A percentile compares a stretch with the other conserved stretches of the same genome.
phyloP scores from a whole-genome alignment of 1,140 invertebrate species.

The Chrysoperla carnea region DNA sequence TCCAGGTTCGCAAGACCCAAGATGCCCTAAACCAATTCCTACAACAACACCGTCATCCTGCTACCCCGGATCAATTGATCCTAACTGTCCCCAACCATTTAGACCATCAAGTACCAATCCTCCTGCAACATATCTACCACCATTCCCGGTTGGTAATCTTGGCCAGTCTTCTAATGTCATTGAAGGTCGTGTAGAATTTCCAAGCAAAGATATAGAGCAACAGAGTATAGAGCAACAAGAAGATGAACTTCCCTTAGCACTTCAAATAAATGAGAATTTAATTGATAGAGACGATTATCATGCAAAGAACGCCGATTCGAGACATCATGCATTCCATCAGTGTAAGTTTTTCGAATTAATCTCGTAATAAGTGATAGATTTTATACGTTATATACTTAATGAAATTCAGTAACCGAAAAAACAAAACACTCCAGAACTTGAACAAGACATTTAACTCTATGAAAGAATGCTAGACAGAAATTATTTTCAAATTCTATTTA shows the following conservation, averaged over 20 bases:
- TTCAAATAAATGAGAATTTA: neutral
- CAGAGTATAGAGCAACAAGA: no score
- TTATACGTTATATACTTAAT: no score
- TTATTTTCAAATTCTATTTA: no score
- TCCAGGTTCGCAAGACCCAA: conserved; percentile 8
- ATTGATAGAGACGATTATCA: conserved; percentile 10
- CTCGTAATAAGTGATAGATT: no score
- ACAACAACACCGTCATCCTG: conserved; percentile 19
- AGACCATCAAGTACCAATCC: conserved; percentile 27
- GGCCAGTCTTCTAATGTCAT: neutral
- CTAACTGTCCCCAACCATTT: conserved; percentile 33
- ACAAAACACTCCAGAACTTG: no score
- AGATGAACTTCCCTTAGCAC: neutral
- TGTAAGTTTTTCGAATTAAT: conserved; percentile 20
- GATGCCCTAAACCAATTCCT: conserved; percentile 12
- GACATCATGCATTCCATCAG: conserved; percentile 19
- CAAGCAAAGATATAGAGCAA: neutral
- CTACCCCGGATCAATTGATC: conserved; percentile 29
- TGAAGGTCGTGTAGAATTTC: neutral
- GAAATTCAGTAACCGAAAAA: no score
- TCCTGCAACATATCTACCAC: conserved; percentile 30
- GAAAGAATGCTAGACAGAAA: no score
- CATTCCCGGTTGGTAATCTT: conserved; percentile 10
- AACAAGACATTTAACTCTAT: no score
- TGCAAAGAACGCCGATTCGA: conserved; percentile 15